A percentile compares a stretch with the other conserved stretches of the same genome.
Conservation (phyloP, 2,113 vertebrate genomes). For the Aix galericulata region DNA sequence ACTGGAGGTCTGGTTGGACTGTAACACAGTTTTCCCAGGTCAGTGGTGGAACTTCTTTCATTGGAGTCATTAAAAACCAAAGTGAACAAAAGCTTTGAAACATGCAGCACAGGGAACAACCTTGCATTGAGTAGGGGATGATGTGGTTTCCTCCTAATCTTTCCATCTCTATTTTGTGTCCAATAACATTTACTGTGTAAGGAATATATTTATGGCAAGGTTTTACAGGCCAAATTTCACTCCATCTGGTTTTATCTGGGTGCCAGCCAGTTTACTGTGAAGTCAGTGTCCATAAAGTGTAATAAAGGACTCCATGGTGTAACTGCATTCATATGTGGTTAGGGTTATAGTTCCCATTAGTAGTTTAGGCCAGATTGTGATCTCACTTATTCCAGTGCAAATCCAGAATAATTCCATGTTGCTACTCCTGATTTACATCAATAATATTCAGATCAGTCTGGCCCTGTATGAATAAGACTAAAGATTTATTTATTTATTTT, state of each 20-base stretch:
- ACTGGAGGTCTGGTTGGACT: not conserved
- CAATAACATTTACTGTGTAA: slow-evolving; percentile 31
- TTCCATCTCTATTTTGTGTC: slow-evolving; percentile 54
- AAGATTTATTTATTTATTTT: not conserved
- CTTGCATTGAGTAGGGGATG: not conserved
- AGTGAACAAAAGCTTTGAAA: slow-evolving; percentile 45
- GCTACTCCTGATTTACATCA: slow-evolving; percentile 20
- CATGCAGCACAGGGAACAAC: not conserved
- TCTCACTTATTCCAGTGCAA: slow-evolving; percentile 63
- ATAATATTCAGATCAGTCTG: slow-evolving; percentile 16
- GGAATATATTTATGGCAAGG: slow-evolving; percentile 41
- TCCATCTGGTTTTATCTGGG: slow-evolving; percentile 39
- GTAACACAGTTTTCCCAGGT: not conserved
- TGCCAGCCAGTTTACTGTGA: slow-evolving; percentile 43
- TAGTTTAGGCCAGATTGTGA: slow-evolving; percentile 54
- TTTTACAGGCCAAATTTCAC: slow-evolving; percentile 44
- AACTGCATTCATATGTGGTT: slow-evolving; percentile 26
- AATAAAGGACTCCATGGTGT: slow-evolving; percentile 37
- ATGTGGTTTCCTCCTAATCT: slow-evolving; percentile 44
- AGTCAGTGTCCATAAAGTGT: slow-evolving; percentile 58
- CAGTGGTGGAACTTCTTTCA: not conserved
- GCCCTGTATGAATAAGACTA: slow-evolving; percentile 4
- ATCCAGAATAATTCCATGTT: slow-evolving; percentile 39
- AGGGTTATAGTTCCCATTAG: slow-evolving; percentile 34
- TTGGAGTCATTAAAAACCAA: not conserved